Evolutionary conservation across 2,888 invertebrate species (phyloP).

Genomic region (Eupithecia abbreviata): DNA sequence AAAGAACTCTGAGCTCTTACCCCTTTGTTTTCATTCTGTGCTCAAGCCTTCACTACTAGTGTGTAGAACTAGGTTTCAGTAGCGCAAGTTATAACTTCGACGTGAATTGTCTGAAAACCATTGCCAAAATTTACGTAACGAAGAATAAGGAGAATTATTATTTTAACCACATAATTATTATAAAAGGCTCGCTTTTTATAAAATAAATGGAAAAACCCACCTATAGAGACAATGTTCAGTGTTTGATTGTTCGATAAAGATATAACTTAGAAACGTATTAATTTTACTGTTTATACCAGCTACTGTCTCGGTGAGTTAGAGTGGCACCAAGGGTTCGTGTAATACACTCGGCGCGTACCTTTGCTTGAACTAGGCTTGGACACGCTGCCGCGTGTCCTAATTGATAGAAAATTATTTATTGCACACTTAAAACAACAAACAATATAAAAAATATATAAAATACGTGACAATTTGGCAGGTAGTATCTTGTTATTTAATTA

Average conservation of each 20-base stretch:
- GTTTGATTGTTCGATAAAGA: neutral
- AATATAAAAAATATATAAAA: too few species aligned
- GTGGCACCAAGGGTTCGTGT: too few species aligned
- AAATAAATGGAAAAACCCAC: neutral
- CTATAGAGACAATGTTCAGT: neutral
- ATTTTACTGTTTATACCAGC: too few species aligned
- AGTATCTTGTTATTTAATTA: too few species aligned
- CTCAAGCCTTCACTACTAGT: constrained; percentile 28
- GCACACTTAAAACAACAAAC: too few species aligned
- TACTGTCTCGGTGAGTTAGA: too few species aligned
- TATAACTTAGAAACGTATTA: too few species aligned
- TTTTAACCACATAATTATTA: neutral
- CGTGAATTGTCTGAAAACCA: neutral
- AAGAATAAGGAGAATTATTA: neutral
- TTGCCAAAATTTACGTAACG: neutral
- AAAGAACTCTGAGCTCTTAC: constrained; percentile 32
- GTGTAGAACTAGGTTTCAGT: constrained; percentile 5
- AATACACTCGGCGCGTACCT: too few species aligned
- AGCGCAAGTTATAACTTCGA: constrained; percentile 9
- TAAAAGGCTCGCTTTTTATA: neutral
- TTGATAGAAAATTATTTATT: too few species aligned
- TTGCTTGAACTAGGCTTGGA: too few species aligned
- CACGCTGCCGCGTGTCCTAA: too few species aligned
- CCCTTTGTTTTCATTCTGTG: constrained; percentile 36
- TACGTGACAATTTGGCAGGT: too few species aligned